phyloP scores from a whole-genome alignment of 1,140 invertebrate genomes.

The Drosophila arawakana region DNA sequence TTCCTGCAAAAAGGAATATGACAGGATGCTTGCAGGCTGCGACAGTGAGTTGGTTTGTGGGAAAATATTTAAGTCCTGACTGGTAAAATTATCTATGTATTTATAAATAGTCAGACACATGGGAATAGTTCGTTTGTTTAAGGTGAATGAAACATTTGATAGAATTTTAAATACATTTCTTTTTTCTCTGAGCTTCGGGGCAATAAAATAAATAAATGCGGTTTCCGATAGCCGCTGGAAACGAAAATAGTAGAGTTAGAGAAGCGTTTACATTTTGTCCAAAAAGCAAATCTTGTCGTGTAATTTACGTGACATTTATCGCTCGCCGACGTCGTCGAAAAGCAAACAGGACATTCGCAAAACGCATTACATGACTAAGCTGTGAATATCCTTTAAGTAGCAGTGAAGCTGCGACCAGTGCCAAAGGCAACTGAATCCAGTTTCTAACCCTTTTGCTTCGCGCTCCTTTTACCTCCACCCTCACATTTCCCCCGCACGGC shows the following conservation, averaged over 20 bases:
- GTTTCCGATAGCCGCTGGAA: conserved; percentile 39
- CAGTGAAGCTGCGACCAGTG: conserved; percentile 40
- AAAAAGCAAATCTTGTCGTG: conserved; percentile 43
- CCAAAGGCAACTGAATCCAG: neutral
- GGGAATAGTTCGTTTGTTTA: neutral
- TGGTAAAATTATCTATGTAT: conserved; percentile 16
- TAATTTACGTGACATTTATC: conserved; percentile 62
- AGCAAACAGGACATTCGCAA: conserved; percentile 49
- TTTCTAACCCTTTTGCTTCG: conserved; percentile 63
- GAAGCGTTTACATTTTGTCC: neutral
- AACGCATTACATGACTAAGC: conserved; percentile 77
- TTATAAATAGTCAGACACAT: conserved; percentile 44
- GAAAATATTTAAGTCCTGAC: conserved; percentile 51
- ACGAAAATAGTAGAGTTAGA: neutral
- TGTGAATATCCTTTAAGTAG: conserved; percentile 72
- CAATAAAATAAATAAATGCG: conserved; percentile 30
- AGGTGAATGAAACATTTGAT: neutral
- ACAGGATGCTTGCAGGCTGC: conserved; percentile 71
- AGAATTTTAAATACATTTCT: neutral
- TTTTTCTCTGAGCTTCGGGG: neutral
- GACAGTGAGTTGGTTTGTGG: conserved; percentile 47
- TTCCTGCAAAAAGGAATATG: conserved; percentile 70
- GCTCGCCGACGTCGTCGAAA: conserved; percentile 48
- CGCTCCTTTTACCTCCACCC: conserved; percentile 6
- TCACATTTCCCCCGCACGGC: neutral